Base-by-base conservation (phyloP, 1,140 invertebrate species). In the Macrobrachium rosenbergii region DNA sequence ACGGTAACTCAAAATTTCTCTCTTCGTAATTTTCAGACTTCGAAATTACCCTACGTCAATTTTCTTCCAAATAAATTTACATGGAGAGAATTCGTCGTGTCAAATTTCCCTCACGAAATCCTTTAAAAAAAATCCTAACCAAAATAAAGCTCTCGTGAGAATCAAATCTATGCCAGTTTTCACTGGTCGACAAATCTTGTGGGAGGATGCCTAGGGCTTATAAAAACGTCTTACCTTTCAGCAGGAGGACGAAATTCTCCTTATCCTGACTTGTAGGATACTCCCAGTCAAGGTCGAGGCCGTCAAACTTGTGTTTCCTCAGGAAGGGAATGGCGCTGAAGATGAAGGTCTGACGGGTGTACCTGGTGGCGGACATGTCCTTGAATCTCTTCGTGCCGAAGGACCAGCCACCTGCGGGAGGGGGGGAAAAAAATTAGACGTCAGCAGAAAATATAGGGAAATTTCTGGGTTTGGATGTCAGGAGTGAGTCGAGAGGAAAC, bases 371-470 rank as follows among this genome's bases (percentile, higher is more conserved):
- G 0, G 97, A 95, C 95, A 98, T 96, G 87, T 98, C 97, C 92
- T 98, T 98, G 93, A 98, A 98, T 91, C 98, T 97, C 92, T 98
- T 96, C 0, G 97, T 98, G 23, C 97, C 97, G 91, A 98, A 98
- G 0, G 97, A 98, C 97, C 97, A 98, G 62, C 97, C 97, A 92
- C 96, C 96, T 97, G 84, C 52, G 79, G 83, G 45, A 60, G 63
- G 17, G 82, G 17, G 21, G 69, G 52, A 23, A n/a, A 19, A 37
- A 43, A 37, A 37, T 62, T 0, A 1, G 7, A 37, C 21, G 19
- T 12, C 11, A 52, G 45, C 5, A 16, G 59, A 23, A 62, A 16
- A 52, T 17, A 77, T 23, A 21, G 12, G 19, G 7, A 58, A n/a
- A n/a, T 14, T 19, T 52, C 19, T 17, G 11, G 21, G 6, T 45